Conservation (phyloP, 2,797 vertebrate species). For the Anisognathus igniventris region DNA sequence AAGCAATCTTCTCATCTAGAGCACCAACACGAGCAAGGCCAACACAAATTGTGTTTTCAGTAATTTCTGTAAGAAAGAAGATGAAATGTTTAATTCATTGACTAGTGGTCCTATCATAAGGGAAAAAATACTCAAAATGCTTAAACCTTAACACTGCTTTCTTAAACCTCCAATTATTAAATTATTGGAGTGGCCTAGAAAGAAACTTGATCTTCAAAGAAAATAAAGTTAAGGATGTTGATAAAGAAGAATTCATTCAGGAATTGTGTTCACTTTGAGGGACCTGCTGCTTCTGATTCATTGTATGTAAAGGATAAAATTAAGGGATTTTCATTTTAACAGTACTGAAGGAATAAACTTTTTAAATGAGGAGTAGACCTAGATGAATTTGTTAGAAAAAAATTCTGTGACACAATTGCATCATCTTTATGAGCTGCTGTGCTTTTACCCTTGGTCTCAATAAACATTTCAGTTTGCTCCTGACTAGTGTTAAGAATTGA, state of each 20-base stretch:
- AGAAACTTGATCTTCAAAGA: background rate
- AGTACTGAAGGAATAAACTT: background rate
- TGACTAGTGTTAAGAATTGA: background rate
- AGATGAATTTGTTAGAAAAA: background rate
- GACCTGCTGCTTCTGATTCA: background rate
- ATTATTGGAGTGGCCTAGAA: background rate
- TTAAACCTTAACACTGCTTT: background rate
- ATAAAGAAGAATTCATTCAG: background rate
- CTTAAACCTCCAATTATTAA: background rate
- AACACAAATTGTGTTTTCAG: conserved; percentile 87
- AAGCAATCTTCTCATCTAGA: conserved; percentile 81
- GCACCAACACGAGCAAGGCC: conserved; percentile 90
- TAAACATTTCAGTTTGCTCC: background rate
- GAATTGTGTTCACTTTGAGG: background rate
- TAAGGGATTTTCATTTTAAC: background rate
- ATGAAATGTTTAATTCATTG: background rate
- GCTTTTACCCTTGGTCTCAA: background rate
- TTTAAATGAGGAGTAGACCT: background rate
- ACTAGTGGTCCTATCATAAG: background rate
- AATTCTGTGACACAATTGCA: background rate
- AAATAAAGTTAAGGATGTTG: background rate
- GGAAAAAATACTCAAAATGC: background rate
- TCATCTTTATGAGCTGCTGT: background rate
- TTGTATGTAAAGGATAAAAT: background rate
- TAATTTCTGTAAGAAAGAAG: conserved; percentile 75